These are phyloP conservation scores for Maccullochella peelii DNA, from an alignment of 2,113 vertebrate species.

Conservation along the genomic window DNA sequence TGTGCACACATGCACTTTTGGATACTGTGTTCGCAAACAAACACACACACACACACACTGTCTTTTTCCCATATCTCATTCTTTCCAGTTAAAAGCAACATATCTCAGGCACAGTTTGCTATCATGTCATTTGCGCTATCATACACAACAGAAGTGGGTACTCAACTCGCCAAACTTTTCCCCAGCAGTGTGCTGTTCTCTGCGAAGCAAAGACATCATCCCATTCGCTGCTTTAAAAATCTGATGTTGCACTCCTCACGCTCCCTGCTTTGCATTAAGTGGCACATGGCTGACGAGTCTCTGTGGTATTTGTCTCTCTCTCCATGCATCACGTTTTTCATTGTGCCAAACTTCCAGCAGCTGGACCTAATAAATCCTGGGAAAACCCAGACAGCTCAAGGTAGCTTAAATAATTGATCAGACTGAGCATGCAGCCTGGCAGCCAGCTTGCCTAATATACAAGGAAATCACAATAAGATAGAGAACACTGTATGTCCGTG, in stretches of 20 bases:
- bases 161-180: slow-evolving; percentile 46
- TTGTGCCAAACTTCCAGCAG: slow-evolving; percentile 74
- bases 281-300: slow-evolving; percentile 66
- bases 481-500: slow-evolving; percentile 55
- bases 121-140: slow-evolving; percentile 38
- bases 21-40: slow-evolving; percentile 40
- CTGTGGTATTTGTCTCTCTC: slow-evolving; percentile 61
- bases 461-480: slow-evolving; percentile 76
- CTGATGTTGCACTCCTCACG: slow-evolving; percentile 37
- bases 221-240: slow-evolving; percentile 41
- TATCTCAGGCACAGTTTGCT: slow-evolving; percentile 45
- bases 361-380: slow-evolving; percentile 78
- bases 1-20: slow-evolving; percentile 43
- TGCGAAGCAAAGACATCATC: slow-evolving; percentile 55
- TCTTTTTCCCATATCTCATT: slow-evolving; percentile 29
- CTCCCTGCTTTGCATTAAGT: slow-evolving; percentile 60
- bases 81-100: slow-evolving; percentile 57
- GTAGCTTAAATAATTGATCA: slow-evolving; percentile 83
- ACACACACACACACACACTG: slow-evolving; percentile 13
- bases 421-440: slow-evolving; percentile 70
- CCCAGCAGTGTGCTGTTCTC: slow-evolving; percentile 9
- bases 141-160: slow-evolving; percentile 22
- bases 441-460: slow-evolving; percentile 74
- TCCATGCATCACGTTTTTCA: slow-evolving; percentile 66
- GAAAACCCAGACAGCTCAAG: slow-evolving; percentile 77